Evolutionary conservation across 2,888 invertebrate genomes (phyloP).

Genomic region (Diaperis boleti): DNA sequence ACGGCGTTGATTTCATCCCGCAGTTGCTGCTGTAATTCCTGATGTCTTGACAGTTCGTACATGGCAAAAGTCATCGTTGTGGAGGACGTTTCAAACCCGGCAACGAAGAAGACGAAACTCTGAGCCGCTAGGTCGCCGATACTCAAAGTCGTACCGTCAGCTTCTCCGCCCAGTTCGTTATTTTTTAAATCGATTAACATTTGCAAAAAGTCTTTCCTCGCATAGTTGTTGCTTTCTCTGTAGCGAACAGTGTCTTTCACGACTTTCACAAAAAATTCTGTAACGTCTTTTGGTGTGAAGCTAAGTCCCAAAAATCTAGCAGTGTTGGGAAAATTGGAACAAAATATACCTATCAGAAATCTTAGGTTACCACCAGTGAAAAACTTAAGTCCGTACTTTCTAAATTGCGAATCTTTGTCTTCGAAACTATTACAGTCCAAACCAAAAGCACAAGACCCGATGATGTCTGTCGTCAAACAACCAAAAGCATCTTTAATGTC

Average conservation of each 20-base stretch:
- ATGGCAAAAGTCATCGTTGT: constrained; percentile 47
- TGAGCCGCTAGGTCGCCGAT: constrained; percentile 14
- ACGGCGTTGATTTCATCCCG: constrained; percentile 45
- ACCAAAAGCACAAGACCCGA: constrained; percentile 72
- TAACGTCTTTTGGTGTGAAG: neutral
- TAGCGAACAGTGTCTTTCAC: constrained; percentile 65
- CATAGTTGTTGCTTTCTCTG: constrained; percentile 65
- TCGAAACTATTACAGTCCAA: constrained; percentile 70
- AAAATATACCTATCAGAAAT: neutral
- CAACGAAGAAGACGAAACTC: constrained; percentile 41
- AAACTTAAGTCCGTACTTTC: constrained; percentile 47
- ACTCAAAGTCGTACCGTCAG: neutral
- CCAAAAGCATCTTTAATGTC: constrained; percentile 67
- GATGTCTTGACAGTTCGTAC: constrained; percentile 46
- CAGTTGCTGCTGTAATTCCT: constrained; percentile 45
- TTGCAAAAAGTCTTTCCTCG: constrained; percentile 70
- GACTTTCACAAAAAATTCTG: neutral
- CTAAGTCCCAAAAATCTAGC: neutral
- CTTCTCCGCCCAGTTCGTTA: neutral
- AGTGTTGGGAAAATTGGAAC: neutral
- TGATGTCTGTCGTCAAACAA: constrained; percentile 71
- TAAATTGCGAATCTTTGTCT: constrained; percentile 68
- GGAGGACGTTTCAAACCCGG: constrained; percentile 51
- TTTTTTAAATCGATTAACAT: constrained; percentile 66
- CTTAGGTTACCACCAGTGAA: constrained; percentile 47